Evolutionary conservation across 2,888 invertebrate genomes (phyloP), one percentile per base, ranked within the genome.

Genomic region (Poecilobothrus nobilitatus): DNA sequence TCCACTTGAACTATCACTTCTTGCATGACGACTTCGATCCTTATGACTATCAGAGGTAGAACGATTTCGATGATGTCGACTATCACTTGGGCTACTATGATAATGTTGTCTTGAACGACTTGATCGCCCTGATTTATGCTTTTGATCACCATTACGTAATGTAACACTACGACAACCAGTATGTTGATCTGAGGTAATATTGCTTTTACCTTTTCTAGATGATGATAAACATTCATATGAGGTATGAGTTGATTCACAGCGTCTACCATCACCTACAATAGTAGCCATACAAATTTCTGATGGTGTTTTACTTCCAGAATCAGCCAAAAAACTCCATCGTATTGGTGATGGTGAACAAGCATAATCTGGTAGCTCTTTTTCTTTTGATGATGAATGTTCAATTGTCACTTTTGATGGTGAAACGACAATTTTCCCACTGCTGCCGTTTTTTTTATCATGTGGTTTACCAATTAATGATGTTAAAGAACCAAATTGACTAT

Each of bases 311-410:
- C 74, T 71, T 44, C 71, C 72, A 63, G 78, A 79, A 68, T 80
- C 81, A 66, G 81, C 80, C 53, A 81, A 72, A 70, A 81, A 82
- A 66, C 81, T 81, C 82, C 82, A 82, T 71, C 81, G 79, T 62
- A 82, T 81, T 66, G 82, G 81, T 41, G 82, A 82, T 6, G 82
- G 80, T 10, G 81, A 81, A 70, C 81, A 81, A 34, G 80, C 80
- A 70, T 81, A 81, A 44, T 81, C 82, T 9, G 81, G 81, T 69
- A 82, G 74, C 66, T 80, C 80, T 66, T 73, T 74, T 34, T 41
- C 66, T 70, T 76, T 78, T 73, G 77, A 76, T 66, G 76, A 75
- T 69, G 79, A 79, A 68, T 74, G 74, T 72, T 81, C 79, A 70
- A 82, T 75, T 10, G 81, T 80, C 65, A 78, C 76, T 68, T 78